Evolutionary conservation across 2,888 invertebrate genomes (phyloP), one percentile per base, ranked within the genome.

Genomic region (Drosophila robusta): DNA sequence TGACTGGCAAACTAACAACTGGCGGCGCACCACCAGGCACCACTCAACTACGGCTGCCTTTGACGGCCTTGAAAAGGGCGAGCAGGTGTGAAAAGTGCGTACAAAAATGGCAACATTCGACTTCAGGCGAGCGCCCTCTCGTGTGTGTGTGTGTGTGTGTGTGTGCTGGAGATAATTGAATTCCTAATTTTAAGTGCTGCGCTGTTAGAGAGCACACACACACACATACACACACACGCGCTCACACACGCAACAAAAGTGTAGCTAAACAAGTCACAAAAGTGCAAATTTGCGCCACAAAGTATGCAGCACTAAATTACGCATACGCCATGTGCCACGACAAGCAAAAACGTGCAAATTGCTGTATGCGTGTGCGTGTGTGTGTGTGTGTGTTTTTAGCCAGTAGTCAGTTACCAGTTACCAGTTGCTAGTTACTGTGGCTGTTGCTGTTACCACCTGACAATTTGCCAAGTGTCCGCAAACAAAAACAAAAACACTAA

Each of bases 391-490:
- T 38, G 12, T 16, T 39, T 16, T 39, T 63, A 44, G 18, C 18
- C 8, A 39, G 36, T 22, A 38, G 29, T 39, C 41, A 56, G 49
- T 36, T 60, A 55, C 41, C 51, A 26, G 61, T 49, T 51, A 38
- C 32, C 54, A 29, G 18, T 39, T 61, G 26, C 22, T 52, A 38
- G 56, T 61, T 39, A 44, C 63, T 22, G 70, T 44, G 8, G 12
- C 42, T 22, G 42, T 18, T 12, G 16, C 54, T 36, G 65, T 72
- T 51, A 50, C 68, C 52, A 63, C 42, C 82, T 87, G 88, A 69
- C 82, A 83, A 87, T 84, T 89, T 80, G 85, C 82, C 89, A 87
- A 89, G 89, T 89, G 89, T 87, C 82, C 89, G 66, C 89, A 82
- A 82, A 80, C 85, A 87, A 82, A 39, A 63, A 26, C 26, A 62